Base-by-base conservation (phyloP, 2,797 vertebrate genomes). In the Dromococcyx pavoninus region DNA sequence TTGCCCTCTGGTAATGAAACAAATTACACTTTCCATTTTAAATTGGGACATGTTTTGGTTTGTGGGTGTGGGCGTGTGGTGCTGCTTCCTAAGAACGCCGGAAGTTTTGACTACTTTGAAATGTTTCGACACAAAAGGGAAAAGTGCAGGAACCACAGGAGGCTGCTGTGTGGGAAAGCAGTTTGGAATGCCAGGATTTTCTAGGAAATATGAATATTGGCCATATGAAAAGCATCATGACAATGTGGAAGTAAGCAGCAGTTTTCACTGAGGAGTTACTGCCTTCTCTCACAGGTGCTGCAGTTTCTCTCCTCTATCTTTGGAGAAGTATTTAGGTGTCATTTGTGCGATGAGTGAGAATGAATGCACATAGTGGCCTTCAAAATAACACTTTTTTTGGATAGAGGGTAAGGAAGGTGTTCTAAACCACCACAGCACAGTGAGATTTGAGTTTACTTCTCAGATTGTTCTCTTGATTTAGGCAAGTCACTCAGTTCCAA, bases 151-250 rank as follows among this genome's bases (percentile, higher is more conserved):
- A 88, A 7, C 28, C n/a, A 2, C 27, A 32, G 60, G 67, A 86
- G 53, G 13, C 21, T 60, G 60, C 46, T 5, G 0, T 25, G 11
- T 25, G 54, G 77, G 86, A 28, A 58, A 37, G 19, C 5, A 8
- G 4, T 39, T 69, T n/a, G 66, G 21, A 48, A 46, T 57, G 64
- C n/a, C 61, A 79, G 19, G 25, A 30, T 17, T 91, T 87, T 71
- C n/a, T 50, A 43, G 84, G 84, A 80, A 70, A 9, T 7, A 0
- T 0, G 7, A 46, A 60, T 25, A 48, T 54, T 2, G 4, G 60
- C 8, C 28, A 4, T 4, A 0, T 13, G 54, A 24, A 5, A 37
- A 66, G 17, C 8, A 22, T 0, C 4, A 4, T 8, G 44, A 16
- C 27, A 1, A 7, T 7, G 37, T 41, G 67, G 51, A 30, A 35